Conservation (phyloP, 2,113 vertebrate genomes). For the Poeciliopsis retropinna region DNA sequence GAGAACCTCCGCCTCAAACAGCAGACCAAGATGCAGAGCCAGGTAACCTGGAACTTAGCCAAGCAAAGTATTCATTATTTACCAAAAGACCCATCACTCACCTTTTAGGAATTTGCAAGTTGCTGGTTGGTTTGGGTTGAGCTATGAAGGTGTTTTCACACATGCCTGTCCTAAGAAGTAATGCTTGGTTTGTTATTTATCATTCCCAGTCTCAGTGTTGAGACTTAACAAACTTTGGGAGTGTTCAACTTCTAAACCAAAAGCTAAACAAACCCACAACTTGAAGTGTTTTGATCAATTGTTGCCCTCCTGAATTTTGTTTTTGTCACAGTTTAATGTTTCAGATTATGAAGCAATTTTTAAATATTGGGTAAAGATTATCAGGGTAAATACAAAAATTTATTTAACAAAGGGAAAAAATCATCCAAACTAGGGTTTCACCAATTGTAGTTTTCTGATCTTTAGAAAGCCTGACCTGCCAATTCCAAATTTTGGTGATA, state of each 20-base stretch:
- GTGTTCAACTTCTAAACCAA: too few relatives aligned
- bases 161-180: not conserved
- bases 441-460: too few relatives aligned
- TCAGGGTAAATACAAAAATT: not conserved
- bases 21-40: slow-evolving; percentile 96
- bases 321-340: not conserved
- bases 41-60: slow-evolving; percentile 78
- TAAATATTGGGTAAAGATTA: not conserved
- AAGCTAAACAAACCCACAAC: too few relatives aligned
- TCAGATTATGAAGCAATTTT: not conserved
- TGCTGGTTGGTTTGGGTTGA: too few relatives aligned
- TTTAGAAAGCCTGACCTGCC: too few relatives aligned
- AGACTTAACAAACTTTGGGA: too few relatives aligned
- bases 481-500: too few relatives aligned
- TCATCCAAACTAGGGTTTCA: too few relatives aligned
- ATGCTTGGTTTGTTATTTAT: not conserved
- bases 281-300: not conserved
- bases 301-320: not conserved
- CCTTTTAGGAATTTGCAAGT: too few relatives aligned
- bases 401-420: not conserved
- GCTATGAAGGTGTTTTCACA: too few relatives aligned
- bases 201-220: too few relatives aligned
- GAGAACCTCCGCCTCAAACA: slow-evolving; percentile 97
- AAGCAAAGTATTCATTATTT: not conserved
- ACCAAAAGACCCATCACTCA: not conserved